phyloP scores from a whole-genome alignment of 92 coral and sea anemone species.

The Phenganax subtilis region DNA sequence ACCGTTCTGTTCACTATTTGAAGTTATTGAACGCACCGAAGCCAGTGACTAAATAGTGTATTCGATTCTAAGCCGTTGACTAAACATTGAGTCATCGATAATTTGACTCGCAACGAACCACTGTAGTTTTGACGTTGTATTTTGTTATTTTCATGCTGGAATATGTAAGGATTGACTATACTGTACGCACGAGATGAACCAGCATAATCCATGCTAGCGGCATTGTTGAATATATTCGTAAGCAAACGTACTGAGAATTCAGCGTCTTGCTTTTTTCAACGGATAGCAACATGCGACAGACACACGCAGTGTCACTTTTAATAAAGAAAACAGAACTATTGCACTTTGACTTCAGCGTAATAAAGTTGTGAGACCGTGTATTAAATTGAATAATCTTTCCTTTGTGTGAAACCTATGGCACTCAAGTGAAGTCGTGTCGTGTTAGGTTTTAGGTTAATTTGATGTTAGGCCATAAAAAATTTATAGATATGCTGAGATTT shows the following conservation, averaged over 20 bases:
- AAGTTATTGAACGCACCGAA: constrained; percentile 6
- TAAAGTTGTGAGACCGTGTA: neutral
- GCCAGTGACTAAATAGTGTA: neutral
- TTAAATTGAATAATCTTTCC: neutral
- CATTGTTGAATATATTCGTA: constrained; percentile 4
- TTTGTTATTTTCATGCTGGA: neutral
- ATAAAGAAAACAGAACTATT: constrained; percentile 4
- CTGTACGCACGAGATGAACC: neutral
- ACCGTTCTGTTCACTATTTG: neutral
- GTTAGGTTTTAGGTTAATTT: neutral
- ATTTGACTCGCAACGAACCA: neutral
- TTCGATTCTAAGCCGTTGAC: constrained; percentile 2
- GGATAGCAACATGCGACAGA: neutral
- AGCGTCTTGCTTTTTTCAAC: constrained; percentile 10
- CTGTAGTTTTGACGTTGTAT: neutral
- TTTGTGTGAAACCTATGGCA: neutral
- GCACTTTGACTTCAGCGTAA: neutral
- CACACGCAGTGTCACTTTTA: neutral
- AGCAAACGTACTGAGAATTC: neutral
- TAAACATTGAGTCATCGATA: constrained; percentile 2
- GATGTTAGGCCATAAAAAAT: too few relatives aligned
- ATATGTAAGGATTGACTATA: neutral
- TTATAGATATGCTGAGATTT: neutral
- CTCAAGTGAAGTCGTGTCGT: neutral
- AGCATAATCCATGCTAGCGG: neutral